phyloP scores from a whole-genome alignment of 2,888 invertebrate species.

The Ochropacha duplaris region DNA sequence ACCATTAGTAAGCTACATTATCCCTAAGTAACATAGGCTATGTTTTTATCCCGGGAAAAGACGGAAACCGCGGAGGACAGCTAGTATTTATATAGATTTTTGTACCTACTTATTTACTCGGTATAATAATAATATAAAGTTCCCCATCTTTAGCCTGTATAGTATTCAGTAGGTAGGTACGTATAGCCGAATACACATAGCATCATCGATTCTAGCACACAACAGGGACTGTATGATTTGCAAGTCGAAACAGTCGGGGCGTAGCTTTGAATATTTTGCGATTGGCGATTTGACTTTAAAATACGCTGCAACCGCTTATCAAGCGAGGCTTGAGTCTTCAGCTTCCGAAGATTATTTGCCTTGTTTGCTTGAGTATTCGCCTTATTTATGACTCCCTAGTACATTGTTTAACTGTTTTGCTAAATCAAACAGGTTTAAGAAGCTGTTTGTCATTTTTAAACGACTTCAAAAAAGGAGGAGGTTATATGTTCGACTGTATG shows the following conservation, averaged over 20 bases:
- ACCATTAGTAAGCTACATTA: too few species aligned
- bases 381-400: neutral
- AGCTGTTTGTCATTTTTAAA: neutral
- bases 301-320: conserved; percentile 69
- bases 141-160: neutral
- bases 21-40: too few species aligned
- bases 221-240: conserved; percentile 53
- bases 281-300: conserved; percentile 76
- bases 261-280: conserved; percentile 73
- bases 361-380: conserved; percentile 1
- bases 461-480: too few species aligned
- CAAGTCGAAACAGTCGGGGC: conserved; percentile 63
- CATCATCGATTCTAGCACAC: conserved; percentile 19
- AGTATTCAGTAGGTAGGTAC: neutral
- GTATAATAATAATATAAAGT: neutral
- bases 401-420: too few species aligned
- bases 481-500: too few species aligned
- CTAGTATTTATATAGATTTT: too few species aligned
- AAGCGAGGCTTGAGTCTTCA: conserved; percentile 30
- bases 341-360: conserved; percentile 37
- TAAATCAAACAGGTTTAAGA: neutral
- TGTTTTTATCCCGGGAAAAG: too few species aligned
- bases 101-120: too few species aligned
- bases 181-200: neutral
- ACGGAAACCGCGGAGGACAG: too few species aligned